Base-by-base conservation (phyloP, 2,797 vertebrate species). In the Leptodactylus fallax region DNA sequence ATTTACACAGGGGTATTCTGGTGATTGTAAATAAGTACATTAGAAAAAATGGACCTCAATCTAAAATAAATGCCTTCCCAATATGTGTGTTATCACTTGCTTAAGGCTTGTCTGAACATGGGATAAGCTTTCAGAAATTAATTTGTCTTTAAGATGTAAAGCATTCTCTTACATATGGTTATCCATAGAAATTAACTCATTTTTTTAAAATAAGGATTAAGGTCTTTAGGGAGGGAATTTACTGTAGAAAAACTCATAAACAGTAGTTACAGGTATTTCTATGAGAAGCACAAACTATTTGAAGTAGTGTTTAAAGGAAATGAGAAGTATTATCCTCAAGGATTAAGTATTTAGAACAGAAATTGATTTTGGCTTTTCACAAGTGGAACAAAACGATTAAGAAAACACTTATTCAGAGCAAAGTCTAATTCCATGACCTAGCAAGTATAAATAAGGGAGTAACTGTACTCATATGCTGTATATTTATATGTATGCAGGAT, bases 261-360 rank as follows among this genome's bases (percentile, higher is more conserved):
- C 17, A 81, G 60, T 6, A 81, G 79, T 65, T 49, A 16, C 60
- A 63, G 60, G 60, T 81, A 63, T 23, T 49, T 81, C 58, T 81
- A 23, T 14, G 12, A 65, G 79, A n/a, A 27, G 25, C 19, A 47
- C 27, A 71, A 21, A 56, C 11, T 71, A 72, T 84, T 55, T 63
- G 60, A 81, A 65, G 79, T 49, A 81, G n/a, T 83, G 47, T 63
- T 36, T 83, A 71, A 71, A 65, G 25, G 23, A 81, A 74, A 71
- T 58, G 49, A 83, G 65, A 84, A 58, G 51, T 45, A 72, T 84
- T 84, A 72, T 56, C 82, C 51, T 71, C 53, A 58, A 71, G 67
- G 67, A 84, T 84, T 84, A 84, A 58, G 67, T 72, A 74, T 74
- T 84, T 84, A 72, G 82, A 72, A 72, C 47, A 71, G 25, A 84